Base-by-base conservation (phyloP, 2,888 invertebrate species). In the Polyommatus icarus region DNA sequence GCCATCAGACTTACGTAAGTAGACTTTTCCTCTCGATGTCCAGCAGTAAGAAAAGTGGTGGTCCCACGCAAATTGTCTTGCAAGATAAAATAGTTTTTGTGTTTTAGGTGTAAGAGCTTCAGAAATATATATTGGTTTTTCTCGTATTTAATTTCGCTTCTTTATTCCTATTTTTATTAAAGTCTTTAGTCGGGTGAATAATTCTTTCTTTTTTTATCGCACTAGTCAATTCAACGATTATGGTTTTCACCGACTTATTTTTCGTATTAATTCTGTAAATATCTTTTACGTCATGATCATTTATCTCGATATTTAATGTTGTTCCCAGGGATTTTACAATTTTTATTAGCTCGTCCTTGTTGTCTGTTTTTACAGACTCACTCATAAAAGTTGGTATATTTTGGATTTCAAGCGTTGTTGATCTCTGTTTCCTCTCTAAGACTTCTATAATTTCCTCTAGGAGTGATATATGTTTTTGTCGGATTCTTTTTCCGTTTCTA, bases 121-220 rank as follows among this genome's bases (percentile, higher is more conserved):
- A 3, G 79, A 73, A 76, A 67, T 67, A 76, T 59, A 76, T 76
- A 76, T 59, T 61, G 71, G 32, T 71, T 18, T 71, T 71, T 32
- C 18, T 71, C 18, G 71, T 71, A 3, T 71, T 71, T 12, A 71
- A 18, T 71, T 32, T 71, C 5, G 15, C 18, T 12, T 29, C 36
- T 71, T 71, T 15, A 54, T 76, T 77, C 24, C 24, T 32, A 18
- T 57, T 20, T n/a, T 36, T 36, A 7, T 36, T 36, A 6, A 36
- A 36, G 36, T 36, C 36, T 1, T 77, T 54, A 29, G 36, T 36
- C 18, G 12, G 36, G 29, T 12, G 1, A 0, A 29, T 32, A 18
- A 71, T 32, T 0, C 4, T 32, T 29, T 71, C 32, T 18, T 71
- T 71, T 32, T 18, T 32, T 32, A 32, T 10, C 2, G 32, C 12